Conservation (phyloP, 2,797 vertebrate species). For the Danio albolineatus region DNA sequence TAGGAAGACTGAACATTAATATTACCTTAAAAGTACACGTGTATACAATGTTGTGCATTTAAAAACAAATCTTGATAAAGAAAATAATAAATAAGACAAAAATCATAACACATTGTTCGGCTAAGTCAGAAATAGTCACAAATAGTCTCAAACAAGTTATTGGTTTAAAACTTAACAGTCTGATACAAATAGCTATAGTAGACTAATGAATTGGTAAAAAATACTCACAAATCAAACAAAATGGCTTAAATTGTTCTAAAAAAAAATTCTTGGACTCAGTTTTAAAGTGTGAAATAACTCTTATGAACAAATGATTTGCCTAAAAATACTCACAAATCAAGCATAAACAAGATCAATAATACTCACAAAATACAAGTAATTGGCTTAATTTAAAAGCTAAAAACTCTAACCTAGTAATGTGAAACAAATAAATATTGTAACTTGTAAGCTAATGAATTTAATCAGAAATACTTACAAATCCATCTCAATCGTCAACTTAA, state of each 20-base stretch:
- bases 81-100: no score
- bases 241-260: no score
- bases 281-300: neutral
- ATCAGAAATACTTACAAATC: no score
- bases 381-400: neutral
- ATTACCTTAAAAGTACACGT: constrained; percentile 26
- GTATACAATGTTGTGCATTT: neutral
- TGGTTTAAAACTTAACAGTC: no score
- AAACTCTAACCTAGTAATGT: neutral
- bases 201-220: neutral
- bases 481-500: no score
- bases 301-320: neutral
- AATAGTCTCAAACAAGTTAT: no score
- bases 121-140: no score
- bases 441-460: no score
- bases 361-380: neutral
- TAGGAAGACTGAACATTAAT: neutral
- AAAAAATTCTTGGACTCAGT: no score
- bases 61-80: no score
- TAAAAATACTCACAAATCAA: neutral
- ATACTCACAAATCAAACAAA: neutral
- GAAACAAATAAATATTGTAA: neutral
- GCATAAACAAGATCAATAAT: neutral
- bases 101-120: neutral
- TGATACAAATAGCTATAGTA: neutral